A percentile compares a stretch with the other conserved stretches of the same genome.
Evolutionary conservation across 2,113 vertebrate species (phyloP).

Genomic region (Sphyrna mokarran): DNA sequence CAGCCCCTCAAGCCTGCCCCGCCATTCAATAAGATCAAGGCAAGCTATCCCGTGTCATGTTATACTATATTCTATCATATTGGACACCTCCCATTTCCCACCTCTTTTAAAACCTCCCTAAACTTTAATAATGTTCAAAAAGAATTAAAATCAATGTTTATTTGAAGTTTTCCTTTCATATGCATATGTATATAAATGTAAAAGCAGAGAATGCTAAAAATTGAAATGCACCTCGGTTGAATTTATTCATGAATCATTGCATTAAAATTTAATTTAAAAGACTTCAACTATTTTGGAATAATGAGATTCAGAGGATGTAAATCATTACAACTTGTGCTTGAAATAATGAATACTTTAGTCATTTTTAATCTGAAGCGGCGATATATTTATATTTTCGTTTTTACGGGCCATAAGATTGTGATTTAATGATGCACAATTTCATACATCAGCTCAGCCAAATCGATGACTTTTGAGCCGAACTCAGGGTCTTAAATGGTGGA

Average conservation of each 20-base stretch:
- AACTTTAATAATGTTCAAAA: neutral
- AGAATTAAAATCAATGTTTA: neutral
- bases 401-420: neutral
- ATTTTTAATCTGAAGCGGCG: neutral
- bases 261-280: neutral
- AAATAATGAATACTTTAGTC: neutral
- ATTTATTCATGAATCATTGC: neutral
- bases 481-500: neutral
- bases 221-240: neutral
- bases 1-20: too few relatives aligned
- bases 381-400: neutral
- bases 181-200: neutral
- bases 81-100: neutral
- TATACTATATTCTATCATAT: neutral
- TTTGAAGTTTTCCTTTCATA: neutral
- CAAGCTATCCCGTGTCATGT: too few relatives aligned
- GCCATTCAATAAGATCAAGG: too few relatives aligned
- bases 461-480: neutral
- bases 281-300: neutral
- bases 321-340: conserved; percentile 3
- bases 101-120: neutral
- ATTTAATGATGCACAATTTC: conserved; percentile 28
- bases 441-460: neutral
- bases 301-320: neutral
- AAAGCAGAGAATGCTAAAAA: neutral